Evolutionary conservation across 2,888 invertebrate genomes (phyloP).

Genomic region (Erebia aethiops): DNA sequence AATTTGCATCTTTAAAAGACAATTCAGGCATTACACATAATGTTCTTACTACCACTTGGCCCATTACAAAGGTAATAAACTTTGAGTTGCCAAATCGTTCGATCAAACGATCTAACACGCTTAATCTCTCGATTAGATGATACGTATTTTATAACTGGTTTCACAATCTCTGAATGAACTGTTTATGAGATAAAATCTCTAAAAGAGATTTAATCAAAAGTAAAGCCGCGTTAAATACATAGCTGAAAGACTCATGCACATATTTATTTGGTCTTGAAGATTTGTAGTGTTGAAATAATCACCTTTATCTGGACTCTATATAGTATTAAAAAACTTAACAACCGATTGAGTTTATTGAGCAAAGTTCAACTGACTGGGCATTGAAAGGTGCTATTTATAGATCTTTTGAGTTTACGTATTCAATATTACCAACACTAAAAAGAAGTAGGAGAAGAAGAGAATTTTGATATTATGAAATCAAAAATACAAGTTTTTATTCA

Average conservation of each 20-base stretch:
- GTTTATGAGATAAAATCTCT: conserved; percentile 12
- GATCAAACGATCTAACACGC: conserved; percentile 2
- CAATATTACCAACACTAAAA: too few relatives aligned
- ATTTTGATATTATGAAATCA: neutral
- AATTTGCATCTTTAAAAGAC: neutral
- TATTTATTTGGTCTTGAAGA: neutral
- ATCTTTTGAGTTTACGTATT: too few relatives aligned
- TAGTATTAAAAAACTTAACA: neutral
- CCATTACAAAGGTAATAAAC: conserved; percentile 5
- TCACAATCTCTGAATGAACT: conserved; percentile 8
- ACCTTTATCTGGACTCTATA: neutral
- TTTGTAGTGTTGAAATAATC: neutral
- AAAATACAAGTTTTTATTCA: too few relatives aligned
- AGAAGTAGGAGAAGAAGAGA: neutral
- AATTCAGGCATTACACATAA: neutral
- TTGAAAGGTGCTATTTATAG: neutral
- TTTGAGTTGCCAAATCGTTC: conserved; percentile 7
- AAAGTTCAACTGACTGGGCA: neutral
- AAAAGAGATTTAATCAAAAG: conserved; percentile 5
- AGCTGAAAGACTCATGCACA: neutral
- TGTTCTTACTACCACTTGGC: neutral
- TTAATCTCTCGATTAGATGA: conserved; percentile 18
- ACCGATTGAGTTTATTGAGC: neutral
- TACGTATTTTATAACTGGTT: conserved; percentile 12
- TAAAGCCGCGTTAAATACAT: neutral